Evolutionary conservation across 2,113 vertebrate genomes (phyloP), one percentile per base, ranked within the genome.

Genomic region (Zootoca vivipara): DNA sequence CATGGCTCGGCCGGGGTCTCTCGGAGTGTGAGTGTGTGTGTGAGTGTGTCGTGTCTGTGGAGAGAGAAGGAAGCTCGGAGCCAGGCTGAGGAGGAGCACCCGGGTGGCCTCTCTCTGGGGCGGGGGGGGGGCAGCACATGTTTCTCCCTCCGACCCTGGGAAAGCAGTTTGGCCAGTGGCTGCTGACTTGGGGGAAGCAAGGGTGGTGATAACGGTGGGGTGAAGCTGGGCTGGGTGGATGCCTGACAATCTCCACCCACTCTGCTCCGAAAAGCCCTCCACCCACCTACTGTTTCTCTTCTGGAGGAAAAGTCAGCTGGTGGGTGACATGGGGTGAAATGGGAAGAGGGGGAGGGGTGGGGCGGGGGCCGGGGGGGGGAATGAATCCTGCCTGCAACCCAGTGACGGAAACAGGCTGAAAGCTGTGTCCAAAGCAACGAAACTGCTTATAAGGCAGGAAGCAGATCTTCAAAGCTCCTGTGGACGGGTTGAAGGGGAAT

Each of bases 171-270:
- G 89, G 35, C 85, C 87, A 46, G 91, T 40, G 79, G 84, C 86
- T 7, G 22, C 82, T 81, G 81, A 88, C 89, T 90, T 33, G 12
- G 58, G 82, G 91, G 74, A 40, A 52, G 46, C 46, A 52, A 10
- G 9, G 46, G 46, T 2, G 46, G 46, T 52, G 46, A 2, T 2
- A 52, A 52, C 46, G 9, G 46, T 52, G 46, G 46, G 46, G 46
- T 3, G 46, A 52, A 40, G 35, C 72, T 67, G 79, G 86, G 72
- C 77, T 80, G 79, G 95, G 94, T 92, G 93, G 85, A 75, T 67
- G 73, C 3, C 83, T 91, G 90, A 79, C 85, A 92, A 85, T 85
- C 92, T 93, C 92, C 93, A 93, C 92, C 91, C 93, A 93, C 89
- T 89, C 58, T 69, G 70, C 85, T 83, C 30, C 38, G 89, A 84